Evolutionary conservation across 2,113 vertebrate species (phyloP), one percentile per base, ranked within the genome.

Genomic region (Poecilia latipinna): DNA sequence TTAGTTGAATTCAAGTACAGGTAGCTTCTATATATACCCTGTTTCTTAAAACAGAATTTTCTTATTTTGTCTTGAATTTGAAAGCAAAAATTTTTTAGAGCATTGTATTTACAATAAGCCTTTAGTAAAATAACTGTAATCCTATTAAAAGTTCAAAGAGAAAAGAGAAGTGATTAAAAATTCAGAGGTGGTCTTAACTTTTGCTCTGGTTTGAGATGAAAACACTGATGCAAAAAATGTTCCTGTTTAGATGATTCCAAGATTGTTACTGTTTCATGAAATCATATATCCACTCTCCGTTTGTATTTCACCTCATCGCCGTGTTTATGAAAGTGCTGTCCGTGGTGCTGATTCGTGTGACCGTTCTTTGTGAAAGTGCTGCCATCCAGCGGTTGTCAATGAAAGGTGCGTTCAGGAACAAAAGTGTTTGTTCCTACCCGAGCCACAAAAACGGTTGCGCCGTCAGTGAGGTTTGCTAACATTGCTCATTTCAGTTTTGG

Each of bases 381-480:
- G 92, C 89, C 90, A 85, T 83, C 93, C 24, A 82, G 92, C 79
- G 92, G 74, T 29, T 0, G n/a, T 11, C 6, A 26, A 1, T 7
- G 29, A 33, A 75, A 29, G n/a, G 26, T 2, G 11, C 3, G 31
- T 12, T 2, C 72, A 35, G 80, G 77, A 87, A 79, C 54, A 0
- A 12, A 29, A 4, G 26, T 22, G 5, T 51, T 68, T 87, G 90
- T 92, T 87, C 54, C 89, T 60, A 84, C 75, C 80, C 90, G 91
- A 70, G 51, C 1, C 0, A 57, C 61, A 66, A 80, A 78, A 1
- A 0, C 15, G 17, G 83, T 39, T 67, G 80, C 86, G 82, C 86
- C 2, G 0, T 24, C 6, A 4, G 32, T 74, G 12, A 7, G 65
- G 65, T 54, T 69, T 66, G 17, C 22, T 11, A 31, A 17, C 54